Evolutionary conservation across 2,113 vertebrate species (phyloP).

Genomic region (Podarcis raffonei): DNA sequence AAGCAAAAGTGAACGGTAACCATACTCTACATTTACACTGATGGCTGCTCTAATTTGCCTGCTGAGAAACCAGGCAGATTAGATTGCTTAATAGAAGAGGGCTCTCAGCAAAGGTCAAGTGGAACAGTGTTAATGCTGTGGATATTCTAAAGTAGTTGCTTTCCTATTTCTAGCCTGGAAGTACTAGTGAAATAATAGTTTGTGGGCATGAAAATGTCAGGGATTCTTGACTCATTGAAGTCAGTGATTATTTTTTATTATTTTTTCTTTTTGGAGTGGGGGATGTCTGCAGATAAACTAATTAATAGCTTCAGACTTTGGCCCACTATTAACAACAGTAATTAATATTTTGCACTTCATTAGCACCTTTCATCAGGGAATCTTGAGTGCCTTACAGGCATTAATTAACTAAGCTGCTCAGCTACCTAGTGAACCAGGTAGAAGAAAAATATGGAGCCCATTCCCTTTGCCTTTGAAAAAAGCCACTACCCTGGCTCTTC

Average conservation of each 20-base stretch:
- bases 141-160: conserved; percentile 4
- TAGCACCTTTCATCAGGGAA: conserved; percentile 33
- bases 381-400: conserved; percentile 14
- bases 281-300: conserved; percentile 18
- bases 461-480: background rate
- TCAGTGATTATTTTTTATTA: background rate
- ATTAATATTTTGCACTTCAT: conserved; percentile 42
- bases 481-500: background rate
- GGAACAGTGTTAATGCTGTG: conserved; percentile 2
- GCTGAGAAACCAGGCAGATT: conserved; percentile 13
- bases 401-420: conserved; percentile 23
- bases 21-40: background rate
- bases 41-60: background rate
- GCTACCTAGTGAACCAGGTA: conserved; percentile 26
- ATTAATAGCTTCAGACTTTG: conserved; percentile 34
- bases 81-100: conserved; percentile 21
- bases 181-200: background rate
- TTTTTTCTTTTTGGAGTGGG: background rate
- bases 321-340: conserved; percentile 26
- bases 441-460: conserved; percentile 14
- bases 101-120: conserved; percentile 20
- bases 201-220: conserved; percentile 26
- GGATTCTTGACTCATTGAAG: conserved; percentile 17
- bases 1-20: background rate
- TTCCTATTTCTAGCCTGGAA: background rate